phyloP scores from a whole-genome alignment of 2,888 invertebrate genomes.

The Perithous albicinctus region DNA sequence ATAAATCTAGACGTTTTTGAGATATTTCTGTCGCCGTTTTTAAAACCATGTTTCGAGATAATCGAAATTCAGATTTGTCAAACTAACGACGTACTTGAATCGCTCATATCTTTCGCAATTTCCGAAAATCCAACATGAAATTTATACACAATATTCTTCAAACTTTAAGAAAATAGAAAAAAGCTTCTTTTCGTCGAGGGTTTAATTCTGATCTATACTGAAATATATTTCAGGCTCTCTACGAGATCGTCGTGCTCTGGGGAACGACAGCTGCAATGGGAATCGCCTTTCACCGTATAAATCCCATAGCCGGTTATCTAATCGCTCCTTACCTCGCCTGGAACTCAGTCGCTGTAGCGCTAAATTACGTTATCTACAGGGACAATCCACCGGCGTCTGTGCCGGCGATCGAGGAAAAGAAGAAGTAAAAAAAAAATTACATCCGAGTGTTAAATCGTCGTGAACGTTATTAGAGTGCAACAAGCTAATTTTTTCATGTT shows the following conservation, averaged over 20 bases:
- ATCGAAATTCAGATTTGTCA: too few species aligned
- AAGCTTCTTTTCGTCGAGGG: too few species aligned
- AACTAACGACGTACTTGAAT: too few species aligned
- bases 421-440: conserved; percentile 70
- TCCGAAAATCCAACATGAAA: too few species aligned
- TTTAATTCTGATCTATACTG: not conserved
- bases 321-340: conserved; percentile 92
- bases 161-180: too few species aligned
- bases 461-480: conserved; percentile 27
- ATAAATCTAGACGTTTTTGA: too few species aligned
- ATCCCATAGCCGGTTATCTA: conserved; percentile 88
- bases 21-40: too few species aligned
- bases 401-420: conserved; percentile 74
- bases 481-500: not conserved
- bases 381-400: conserved; percentile 85
- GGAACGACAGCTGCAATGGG: conserved; percentile 87
- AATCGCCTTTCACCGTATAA: conserved; percentile 87
- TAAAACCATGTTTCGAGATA: too few species aligned
- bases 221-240: conserved; percentile 86
- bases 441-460: conserved; percentile 30
- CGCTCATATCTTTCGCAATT: too few species aligned
- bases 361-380: conserved; percentile 89
- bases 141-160: too few species aligned
- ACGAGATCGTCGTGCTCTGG: conserved; percentile 87
- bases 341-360: conserved; percentile 89